Percentiles rank a stretch among this genome's conserved stretches.
phyloP scores from a whole-genome alignment of 1,140 invertebrate species.

The Artemia franciscana region DNA sequence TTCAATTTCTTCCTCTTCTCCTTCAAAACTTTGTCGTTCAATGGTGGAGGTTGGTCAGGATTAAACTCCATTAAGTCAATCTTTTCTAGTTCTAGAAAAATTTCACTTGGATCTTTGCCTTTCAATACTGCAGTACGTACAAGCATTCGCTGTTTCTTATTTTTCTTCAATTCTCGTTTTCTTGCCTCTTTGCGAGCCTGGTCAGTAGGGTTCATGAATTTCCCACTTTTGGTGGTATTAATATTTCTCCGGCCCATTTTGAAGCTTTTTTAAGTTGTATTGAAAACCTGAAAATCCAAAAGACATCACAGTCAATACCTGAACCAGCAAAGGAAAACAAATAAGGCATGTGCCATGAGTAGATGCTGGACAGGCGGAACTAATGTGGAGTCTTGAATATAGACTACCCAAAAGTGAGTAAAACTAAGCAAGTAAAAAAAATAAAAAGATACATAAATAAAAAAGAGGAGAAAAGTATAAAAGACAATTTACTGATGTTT shows the following conservation, averaged over 20 bases:
- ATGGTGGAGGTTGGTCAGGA: slow-evolving; percentile 66
- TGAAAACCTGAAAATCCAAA: no score
- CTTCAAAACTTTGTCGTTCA: slow-evolving; percentile 89
- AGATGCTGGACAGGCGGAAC: no score
- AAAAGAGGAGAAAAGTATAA: no score
- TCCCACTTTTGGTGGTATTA: slow-evolving; percentile 97
- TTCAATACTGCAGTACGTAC: slow-evolving; percentile 89
- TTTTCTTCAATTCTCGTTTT: slow-evolving; percentile 93
- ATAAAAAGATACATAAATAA: no score
- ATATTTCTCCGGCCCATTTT: slow-evolving; percentile 84
- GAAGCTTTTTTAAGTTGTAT: no score
- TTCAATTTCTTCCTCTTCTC: slow-evolving; percentile 87
- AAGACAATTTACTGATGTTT: no score
- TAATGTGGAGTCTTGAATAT: no score
- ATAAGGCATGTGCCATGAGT: no score
- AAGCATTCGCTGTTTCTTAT: slow-evolving; percentile 85
- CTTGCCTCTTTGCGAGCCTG: slow-evolving; percentile 94
- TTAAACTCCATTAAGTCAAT: slow-evolving; percentile 98
- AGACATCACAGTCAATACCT: no score
- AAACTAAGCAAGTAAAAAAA: no score
- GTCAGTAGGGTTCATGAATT: slow-evolving; percentile 98
- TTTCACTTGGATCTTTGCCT: slow-evolving; percentile 84
- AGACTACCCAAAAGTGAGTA: no score
- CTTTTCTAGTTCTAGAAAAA: slow-evolving; percentile 85
- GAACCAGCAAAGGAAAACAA: no score